These are phyloP conservation scores for Coreius guichenoti DNA, from an alignment of 2,797 vertebrate genomes.

Conservation along the genomic window DNA sequence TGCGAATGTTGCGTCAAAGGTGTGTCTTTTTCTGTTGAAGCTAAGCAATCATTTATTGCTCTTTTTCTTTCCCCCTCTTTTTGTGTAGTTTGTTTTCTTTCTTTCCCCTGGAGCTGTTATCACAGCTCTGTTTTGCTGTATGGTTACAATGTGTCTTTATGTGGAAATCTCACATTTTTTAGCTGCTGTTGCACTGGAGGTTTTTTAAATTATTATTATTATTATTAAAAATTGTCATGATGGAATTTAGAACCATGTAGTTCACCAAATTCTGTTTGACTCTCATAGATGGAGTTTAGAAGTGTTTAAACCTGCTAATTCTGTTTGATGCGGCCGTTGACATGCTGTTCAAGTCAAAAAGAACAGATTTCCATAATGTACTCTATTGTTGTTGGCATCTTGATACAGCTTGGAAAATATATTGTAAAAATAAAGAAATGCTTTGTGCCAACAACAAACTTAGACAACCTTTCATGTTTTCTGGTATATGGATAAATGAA, in stretches of 20 bases:
- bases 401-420: slow-evolving; percentile 32
- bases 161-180: slow-evolving; percentile 55
- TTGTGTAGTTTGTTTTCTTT: slow-evolving; percentile 55
- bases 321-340: neutral
- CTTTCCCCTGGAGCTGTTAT: slow-evolving; percentile 37
- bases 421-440: slow-evolving; percentile 46
- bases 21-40: slow-evolving; percentile 66
- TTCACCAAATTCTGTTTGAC: slow-evolving; percentile 38
- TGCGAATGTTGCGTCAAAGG: slow-evolving; percentile 53
- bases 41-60: slow-evolving; percentile 49
- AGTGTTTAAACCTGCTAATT: slow-evolving; percentile 30
- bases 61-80: slow-evolving; percentile 63
- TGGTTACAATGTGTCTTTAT: slow-evolving; percentile 60
- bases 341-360: slow-evolving; percentile 7
- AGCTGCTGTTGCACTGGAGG: slow-evolving; percentile 78
- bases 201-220: slow-evolving; percentile 63
- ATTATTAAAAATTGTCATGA: slow-evolving; percentile 57
- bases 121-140: slow-evolving; percentile 74
- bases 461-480: slow-evolving; percentile 31
- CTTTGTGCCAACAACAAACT: slow-evolving; percentile 51
- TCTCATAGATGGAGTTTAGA: slow-evolving; percentile 37
- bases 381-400: slow-evolving; percentile 33
- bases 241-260: slow-evolving; percentile 36
- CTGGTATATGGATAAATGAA: slow-evolving; percentile 5
- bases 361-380: neutral